Evolutionary conservation across 2,888 invertebrate genomes (phyloP), one percentile per base, ranked within the genome.

Genomic region (Aphrophora alni): DNA sequence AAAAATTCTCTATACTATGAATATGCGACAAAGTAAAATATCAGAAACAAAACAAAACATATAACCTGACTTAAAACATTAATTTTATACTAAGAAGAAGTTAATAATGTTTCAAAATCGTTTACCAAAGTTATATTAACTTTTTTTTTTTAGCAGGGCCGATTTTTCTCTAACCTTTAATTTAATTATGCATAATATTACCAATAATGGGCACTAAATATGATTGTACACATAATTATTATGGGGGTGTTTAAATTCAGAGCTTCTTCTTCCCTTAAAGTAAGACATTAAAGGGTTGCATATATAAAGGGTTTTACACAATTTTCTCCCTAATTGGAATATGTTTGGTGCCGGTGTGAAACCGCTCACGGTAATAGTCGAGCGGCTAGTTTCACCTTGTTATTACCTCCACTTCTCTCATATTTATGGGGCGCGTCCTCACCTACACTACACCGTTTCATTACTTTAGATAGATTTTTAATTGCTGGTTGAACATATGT

Each of bases 151-250:
- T n/a, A n/a, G n/a, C n/a, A n/a, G n/a, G n/a, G n/a, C n/a, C n/a
- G n/a, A n/a, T n/a, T n/a, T n/a, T n/a, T n/a, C n/a, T n/a, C n/a
- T n/a, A n/a, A n/a, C n/a, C n/a, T n/a, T n/a, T n/a, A n/a, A n/a
- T n/a, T n/a, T n/a, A n/a, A n/a, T n/a, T n/a, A n/a, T n/a, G n/a
- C n/a, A n/a, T n/a, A n/a, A n/a, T n/a, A n/a, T n/a, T n/a, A n/a
- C n/a, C n/a, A n/a, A n/a, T n/a, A 33, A 33, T 8, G 8, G 33
- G 33, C 33, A 81, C n/a, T 70, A 79, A 81, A 51, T 12, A 75
- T 26, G 51, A 81, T 44, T 70, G n/a, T 70, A 38, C 38, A 69
- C 38, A n/a, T n/a, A n/a, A n/a, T n/a, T n/a, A n/a, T n/a, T n/a
- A n/a, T n/a, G n/a, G 51, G 69, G 14, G 80, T 27, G 71, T 24